These are phyloP conservation scores for Pelmatolapia mariae DNA, from an alignment of 2,113 vertebrate species.

Conservation along the genomic window DNA sequence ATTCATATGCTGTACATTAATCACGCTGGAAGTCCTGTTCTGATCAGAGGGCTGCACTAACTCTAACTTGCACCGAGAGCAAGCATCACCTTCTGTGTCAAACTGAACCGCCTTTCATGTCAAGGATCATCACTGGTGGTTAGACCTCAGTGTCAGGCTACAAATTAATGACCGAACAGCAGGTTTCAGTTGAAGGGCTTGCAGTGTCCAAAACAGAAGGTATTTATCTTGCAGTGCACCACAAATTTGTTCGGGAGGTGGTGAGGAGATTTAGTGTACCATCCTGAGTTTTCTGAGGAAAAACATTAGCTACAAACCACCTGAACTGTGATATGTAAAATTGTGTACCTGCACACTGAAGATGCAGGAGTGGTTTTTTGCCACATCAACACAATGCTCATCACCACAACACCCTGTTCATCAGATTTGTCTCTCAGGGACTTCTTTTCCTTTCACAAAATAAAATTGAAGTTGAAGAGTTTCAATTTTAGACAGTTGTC, in stretches of 20 bases:
- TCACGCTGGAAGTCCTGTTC: background rate
- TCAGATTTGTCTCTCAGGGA: background rate
- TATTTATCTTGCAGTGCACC: background rate
- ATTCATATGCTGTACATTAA: background rate
- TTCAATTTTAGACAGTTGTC: background rate
- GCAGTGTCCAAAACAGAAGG: background rate
- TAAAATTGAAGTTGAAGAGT: background rate
- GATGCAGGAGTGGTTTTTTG: accelerated
- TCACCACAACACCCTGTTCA: background rate
- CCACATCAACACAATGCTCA: background rate
- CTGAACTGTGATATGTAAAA: background rate
- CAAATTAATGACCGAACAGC: background rate
- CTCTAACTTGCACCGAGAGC: background rate
- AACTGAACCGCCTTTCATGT: background rate
- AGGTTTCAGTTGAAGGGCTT: background rate
- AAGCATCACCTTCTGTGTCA: background rate
- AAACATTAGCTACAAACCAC: background rate
- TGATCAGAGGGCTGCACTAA: background rate
- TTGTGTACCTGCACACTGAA: background rate
- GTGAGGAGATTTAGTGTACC: background rate
- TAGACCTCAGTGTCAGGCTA: background rate
- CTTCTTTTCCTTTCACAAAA: background rate
- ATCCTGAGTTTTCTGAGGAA: background rate
- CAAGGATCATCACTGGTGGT: background rate
- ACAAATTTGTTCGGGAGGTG: background rate